Evolutionary conservation across 2,113 vertebrate species (phyloP).

Genomic region (Perca flavescens): DNA sequence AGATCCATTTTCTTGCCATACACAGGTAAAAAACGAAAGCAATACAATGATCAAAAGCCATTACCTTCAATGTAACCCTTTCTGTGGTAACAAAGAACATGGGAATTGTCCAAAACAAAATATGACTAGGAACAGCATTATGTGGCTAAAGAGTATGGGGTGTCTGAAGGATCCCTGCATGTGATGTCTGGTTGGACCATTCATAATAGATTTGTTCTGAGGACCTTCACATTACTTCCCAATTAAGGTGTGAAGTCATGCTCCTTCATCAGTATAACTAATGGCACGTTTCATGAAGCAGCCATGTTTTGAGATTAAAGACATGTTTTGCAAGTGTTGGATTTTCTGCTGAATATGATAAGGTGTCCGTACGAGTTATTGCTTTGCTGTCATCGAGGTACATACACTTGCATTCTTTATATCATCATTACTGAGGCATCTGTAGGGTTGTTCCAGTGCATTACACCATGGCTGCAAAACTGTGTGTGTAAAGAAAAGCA

Average conservation of each 20-base stretch:
- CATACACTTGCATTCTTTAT: conserved; percentile 39
- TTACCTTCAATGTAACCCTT: conserved; percentile 62
- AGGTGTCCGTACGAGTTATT: conserved; percentile 56
- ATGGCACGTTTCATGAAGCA: conserved; percentile 69
- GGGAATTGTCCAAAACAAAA: conserved; percentile 61
- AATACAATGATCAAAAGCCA: conserved; percentile 67
- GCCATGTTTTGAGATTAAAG: conserved; percentile 74
- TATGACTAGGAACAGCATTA: conserved; percentile 49
- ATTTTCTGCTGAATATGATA: conserved; percentile 74
- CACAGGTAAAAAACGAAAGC: conserved; percentile 69
- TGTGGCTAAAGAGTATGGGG: conserved; percentile 59
- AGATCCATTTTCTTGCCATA: conserved; percentile 59
- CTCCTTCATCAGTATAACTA: conserved; percentile 79
- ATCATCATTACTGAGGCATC: conserved; percentile 52
- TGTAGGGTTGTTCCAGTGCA: conserved; percentile 59
- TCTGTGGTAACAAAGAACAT: conserved; percentile 58
- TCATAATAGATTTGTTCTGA: conserved; percentile 84
- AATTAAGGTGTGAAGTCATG: conserved; percentile 83
- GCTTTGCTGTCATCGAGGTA: conserved; percentile 57
- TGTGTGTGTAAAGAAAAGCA: conserved; percentile 33
- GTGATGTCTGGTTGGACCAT: conserved; percentile 72
- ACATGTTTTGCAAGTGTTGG: conserved; percentile 44
- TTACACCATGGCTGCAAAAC: conserved; percentile 42
- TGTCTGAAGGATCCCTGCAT: conserved; percentile 61
- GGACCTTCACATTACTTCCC: conserved; percentile 71